phyloP scores from a whole-genome alignment of 2,797 vertebrate species.

The Poecilia velifera region DNA sequence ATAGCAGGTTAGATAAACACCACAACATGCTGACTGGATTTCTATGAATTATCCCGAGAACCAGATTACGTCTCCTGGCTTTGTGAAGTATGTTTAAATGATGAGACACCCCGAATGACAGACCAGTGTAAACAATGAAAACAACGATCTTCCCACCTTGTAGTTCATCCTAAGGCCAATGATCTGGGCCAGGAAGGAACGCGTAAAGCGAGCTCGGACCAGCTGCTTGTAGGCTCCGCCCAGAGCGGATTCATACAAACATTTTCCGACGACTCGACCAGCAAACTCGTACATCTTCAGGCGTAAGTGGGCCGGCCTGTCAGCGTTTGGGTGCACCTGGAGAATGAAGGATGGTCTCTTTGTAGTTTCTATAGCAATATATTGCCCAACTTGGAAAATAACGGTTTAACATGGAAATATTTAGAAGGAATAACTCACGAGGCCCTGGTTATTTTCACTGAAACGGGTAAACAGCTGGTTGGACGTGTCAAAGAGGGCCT shows the following conservation, averaged over 20 bases:
- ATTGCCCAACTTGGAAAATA: background rate
- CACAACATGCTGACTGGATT: conserved; percentile 44
- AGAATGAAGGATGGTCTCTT: conserved; percentile 5
- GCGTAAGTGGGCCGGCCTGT: conserved; percentile 86
- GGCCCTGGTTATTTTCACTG: conserved; percentile 96
- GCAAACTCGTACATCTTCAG: conserved; percentile 98
- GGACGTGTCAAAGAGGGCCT: conserved; percentile 94
- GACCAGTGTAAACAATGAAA: conserved; percentile 53
- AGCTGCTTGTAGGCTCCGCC: conserved; percentile 96
- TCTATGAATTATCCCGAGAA: conserved; percentile 45
- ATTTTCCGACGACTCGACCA: conserved; percentile 95
- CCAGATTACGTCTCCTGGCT: conserved; percentile 48
- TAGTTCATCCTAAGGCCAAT: conserved; percentile 99
- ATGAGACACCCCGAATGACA: conserved; percentile 54
- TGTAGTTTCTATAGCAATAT: background rate
- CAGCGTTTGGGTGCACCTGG: conserved; percentile 97
- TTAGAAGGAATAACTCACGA: conserved; percentile 77
- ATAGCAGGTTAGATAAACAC: conserved; percentile 49
- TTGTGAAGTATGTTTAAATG: conserved; percentile 31
- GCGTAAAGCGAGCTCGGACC: conserved; percentile 95
- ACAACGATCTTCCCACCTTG: conserved; percentile 84
- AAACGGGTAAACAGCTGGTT: conserved; percentile 96
- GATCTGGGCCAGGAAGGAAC: conserved; percentile 98
- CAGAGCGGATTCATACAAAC: conserved; percentile 95
- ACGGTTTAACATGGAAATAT: background rate